Evolutionary conservation across 2,797 vertebrate species (phyloP).

Genomic region (Coracias cyanogaster): DNA sequence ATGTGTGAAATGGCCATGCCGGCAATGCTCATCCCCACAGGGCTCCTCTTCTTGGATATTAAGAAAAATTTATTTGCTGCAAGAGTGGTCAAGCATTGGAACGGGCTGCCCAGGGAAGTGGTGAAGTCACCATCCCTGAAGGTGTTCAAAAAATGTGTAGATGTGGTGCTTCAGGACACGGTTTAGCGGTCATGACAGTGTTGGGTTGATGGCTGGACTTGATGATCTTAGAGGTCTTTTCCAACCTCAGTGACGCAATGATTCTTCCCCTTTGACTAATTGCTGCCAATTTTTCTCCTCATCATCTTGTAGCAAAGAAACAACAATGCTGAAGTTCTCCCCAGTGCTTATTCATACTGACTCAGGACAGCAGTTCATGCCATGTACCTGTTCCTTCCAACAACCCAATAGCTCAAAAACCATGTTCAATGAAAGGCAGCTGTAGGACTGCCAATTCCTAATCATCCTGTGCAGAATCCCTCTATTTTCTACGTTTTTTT

Average conservation of each 20-base stretch:
- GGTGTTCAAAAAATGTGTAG: too few relatives aligned
- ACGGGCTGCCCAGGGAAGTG: too few relatives aligned
- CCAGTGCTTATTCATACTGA: background rate
- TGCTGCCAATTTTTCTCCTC: background rate
- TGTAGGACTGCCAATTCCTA: background rate
- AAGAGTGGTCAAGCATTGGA: too few relatives aligned
- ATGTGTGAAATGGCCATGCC: background rate
- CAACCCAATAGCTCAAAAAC: background rate
- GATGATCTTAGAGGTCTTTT: too few relatives aligned
- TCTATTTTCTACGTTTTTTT: background rate
- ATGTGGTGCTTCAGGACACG: too few relatives aligned
- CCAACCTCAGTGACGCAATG: too few relatives aligned
- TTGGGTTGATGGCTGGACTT: too few relatives aligned
- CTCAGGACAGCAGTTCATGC: background rate
- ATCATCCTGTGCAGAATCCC: background rate
- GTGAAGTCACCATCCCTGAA: too few relatives aligned
- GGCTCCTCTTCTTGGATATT: background rate
- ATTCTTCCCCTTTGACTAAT: background rate
- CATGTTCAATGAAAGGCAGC: background rate
- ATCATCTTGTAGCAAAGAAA: background rate
- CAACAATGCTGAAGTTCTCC: background rate
- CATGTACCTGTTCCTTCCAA: background rate
- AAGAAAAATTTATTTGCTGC: too few relatives aligned
- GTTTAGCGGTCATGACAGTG: too few relatives aligned
- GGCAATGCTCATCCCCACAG: background rate